Evolutionary conservation across 2,797 vertebrate genomes (phyloP), one percentile per base, ranked within the genome.

Genomic region (Salarias fasciatus): DNA sequence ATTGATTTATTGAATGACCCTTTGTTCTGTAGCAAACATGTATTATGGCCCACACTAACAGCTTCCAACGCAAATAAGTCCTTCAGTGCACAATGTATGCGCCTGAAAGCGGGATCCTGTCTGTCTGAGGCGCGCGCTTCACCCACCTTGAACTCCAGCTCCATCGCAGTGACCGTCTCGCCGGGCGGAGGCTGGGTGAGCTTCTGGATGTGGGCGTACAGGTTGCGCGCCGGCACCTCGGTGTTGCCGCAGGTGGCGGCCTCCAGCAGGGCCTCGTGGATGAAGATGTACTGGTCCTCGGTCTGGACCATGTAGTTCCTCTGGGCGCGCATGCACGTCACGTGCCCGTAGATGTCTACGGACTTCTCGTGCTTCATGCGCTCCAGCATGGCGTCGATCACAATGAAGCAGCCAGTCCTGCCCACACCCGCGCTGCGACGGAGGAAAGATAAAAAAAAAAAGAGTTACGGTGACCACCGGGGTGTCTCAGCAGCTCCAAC

Each of bases 231-330:
- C 0, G 94, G 94, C 73, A 98, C 96, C 90, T 98, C 96, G 0
- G 96, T 98, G 84, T 94, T 95, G 58, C 96, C 95, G 0, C 95
- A 96, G 0, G 92, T 94, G 84, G 95, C 95, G 0, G 96, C 96
- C 80, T 98, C 96, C 77, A 97, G 92, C 85, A 98, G 92, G 11
- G 96, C 95, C 82, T 98, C 96, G 0, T 98, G 96, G 89, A 98
- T 97, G 87, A 98, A 98, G 89, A 97, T 95, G 66, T 98, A 98
- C 82, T 98, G 96, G 91, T 98, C 96, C 88, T 98, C 96, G 0
- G 96, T 98, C 89, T 98, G 96, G 33, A 98, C 96, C 96, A 97
- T 98, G 89, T 98, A 98, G 91, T 98, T 98, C 58, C 96, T 91
- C 90, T 98, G 96, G 1, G 96, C 94, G 2, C 96, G 94, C 96